Evolutionary conservation across 2,888 invertebrate species (phyloP), one percentile per base, ranked within the genome.

Genomic region (Amiota communis): DNA sequence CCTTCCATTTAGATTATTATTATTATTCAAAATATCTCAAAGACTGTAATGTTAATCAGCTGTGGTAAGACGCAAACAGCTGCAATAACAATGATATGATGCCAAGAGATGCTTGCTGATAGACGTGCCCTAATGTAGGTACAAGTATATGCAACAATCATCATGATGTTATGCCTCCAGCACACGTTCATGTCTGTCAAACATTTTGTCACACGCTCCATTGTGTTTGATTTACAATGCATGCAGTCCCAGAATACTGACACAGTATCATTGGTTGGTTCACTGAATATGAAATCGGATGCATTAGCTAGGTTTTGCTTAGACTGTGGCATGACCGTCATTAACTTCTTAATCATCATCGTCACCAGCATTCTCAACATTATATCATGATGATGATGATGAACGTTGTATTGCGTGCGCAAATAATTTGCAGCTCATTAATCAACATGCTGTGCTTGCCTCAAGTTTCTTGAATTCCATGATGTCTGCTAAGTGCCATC

Each of bases 361-460:
- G 46, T 64, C 63, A 64, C 12, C 23, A 11, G n/a, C 36, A 46
- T 13, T 46, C 46, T 12, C n/a, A 15, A 46, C 36, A 36, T 36
- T 6, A 36, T 36, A 36, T 36, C 36, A 36, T 36, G 36, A 36
- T 36, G 36, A 36, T 36, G 36, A 13, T 48, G 17, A 65, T 17
- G 20, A 20, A 20, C 59, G 10, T 20, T 17, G 51, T 51, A 53
- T 51, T 68, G 67, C 53, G 23, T 68, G 53, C 8, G 51, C 51
- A 36, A 15, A 49, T 68, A 68, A 68, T 68, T 68, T 36, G 67
- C 67, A 68, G 67, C 67, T 68, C 67, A 68, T 68, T 68, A 68
- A 68, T 68, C 67, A 68, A 53, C 47, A 48, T 49, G 65, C 17
- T 65, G 10, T 48, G 48, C 49, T 13, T 70, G 51, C 20, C 23